Percentiles rank a stretch among this genome's conserved stretches.
Conservation (phyloP, 1,140 invertebrate species). For the Pinna nobilis region DNA sequence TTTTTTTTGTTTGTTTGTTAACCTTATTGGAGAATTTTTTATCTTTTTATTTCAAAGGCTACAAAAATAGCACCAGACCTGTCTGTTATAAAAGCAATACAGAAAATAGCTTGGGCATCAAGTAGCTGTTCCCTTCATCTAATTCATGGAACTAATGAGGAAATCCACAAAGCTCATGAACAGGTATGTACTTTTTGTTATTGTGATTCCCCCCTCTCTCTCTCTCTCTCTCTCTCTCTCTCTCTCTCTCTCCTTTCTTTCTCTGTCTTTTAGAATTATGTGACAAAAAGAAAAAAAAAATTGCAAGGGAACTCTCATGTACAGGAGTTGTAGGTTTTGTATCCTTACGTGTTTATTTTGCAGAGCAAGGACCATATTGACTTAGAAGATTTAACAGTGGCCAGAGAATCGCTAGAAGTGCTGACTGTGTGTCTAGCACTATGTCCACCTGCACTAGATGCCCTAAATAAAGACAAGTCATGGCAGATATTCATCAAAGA, state of each 20-base stretch:
- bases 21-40: background rate
- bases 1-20: background rate
- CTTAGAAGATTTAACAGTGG: constrained; percentile 79
- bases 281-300: no score
- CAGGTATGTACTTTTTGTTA: no score
- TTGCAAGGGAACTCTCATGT: no score
- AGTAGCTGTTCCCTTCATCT: constrained; percentile 83
- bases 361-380: constrained; percentile 66
- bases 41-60: constrained; percentile 54
- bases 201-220: no score
- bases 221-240: no score
- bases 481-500: constrained; percentile 93
- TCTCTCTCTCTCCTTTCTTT: no score
- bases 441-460: constrained; percentile 87
- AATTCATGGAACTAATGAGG: constrained; percentile 81
- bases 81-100: constrained; percentile 70
- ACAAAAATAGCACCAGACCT: constrained; percentile 66
- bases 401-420: constrained; percentile 93
- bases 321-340: no score
- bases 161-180: constrained; percentile 78
- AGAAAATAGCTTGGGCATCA: constrained; percentile 86
- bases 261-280: no score
- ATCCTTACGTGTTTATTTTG: no score
- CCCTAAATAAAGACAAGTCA: constrained; percentile 83
- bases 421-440: constrained; percentile 91